phyloP scores from a whole-genome alignment of 2,888 invertebrate genomes.

The Drosophila aldrichi region DNA sequence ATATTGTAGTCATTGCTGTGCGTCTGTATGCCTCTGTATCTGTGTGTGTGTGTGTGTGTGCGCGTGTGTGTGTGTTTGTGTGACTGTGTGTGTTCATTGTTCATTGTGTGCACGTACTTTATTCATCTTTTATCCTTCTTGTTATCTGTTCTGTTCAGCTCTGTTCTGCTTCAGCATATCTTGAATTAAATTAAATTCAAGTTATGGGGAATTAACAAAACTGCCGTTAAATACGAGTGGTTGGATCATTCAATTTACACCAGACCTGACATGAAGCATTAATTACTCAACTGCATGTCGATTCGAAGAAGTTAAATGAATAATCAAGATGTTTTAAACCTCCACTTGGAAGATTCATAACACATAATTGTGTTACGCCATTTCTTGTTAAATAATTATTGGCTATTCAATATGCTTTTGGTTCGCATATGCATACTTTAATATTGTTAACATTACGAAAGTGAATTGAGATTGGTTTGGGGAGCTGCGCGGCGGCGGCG shows the following conservation, averaged over 20 bases:
- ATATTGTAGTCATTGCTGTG: slow-evolving; percentile 53
- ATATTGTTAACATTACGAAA: not conserved
- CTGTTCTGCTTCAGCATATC: slow-evolving; percentile 15
- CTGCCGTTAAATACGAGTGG: slow-evolving; percentile 52
- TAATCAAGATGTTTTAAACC: not conserved
- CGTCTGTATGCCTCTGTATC: slow-evolving; percentile 6
- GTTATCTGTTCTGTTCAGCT: slow-evolving; percentile 25
- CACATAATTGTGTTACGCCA: not conserved
- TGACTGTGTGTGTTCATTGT: slow-evolving; percentile 22
- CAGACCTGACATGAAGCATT: not conserved
- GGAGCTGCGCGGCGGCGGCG: too few relatives aligned
- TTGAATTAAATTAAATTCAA: slow-evolving; percentile 52
- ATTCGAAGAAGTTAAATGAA: slow-evolving; percentile 35
- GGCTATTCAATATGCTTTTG: not conserved
- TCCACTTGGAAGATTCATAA: too few relatives aligned
- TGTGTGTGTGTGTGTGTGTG: slow-evolving; percentile 1
- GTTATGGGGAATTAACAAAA: slow-evolving; percentile 62
- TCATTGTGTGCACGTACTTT: slow-evolving; percentile 67
- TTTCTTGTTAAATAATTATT: not conserved
- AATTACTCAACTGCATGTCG: slow-evolving; percentile 27
- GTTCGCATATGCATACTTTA: not conserved
- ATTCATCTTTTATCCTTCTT: slow-evolving; percentile 50
- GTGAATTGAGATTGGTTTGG: too few relatives aligned
- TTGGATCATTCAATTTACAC: slow-evolving; percentile 17
- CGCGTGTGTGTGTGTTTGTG: not conserved